Evolutionary conservation across 1,140 invertebrate genomes (phyloP), one percentile per base, ranked within the genome.

Genomic region (Pararge aegeria): DNA sequence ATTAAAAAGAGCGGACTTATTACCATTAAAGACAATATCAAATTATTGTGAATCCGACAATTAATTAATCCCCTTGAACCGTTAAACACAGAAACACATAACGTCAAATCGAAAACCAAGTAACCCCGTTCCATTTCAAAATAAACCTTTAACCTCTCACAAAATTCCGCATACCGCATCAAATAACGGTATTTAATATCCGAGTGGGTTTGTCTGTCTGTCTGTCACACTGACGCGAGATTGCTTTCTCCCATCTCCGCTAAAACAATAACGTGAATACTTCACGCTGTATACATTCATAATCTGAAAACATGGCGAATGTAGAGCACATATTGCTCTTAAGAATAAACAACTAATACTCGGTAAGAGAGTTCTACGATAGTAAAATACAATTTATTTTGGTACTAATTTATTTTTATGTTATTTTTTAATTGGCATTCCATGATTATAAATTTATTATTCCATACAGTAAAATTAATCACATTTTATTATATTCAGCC

Each of bases 151-250:
- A 53, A 42, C 59, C 59, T 54, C 53, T 40, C 29, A 50, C 51
- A 55, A 16, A 61, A 54, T 42, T 29, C 40, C 40, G 40, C 52
- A 55, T 42, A 30, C 20, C 51, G 12, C 30, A 56, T 49, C 42
- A 56, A 48, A 55, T 61, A 61, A 50, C 59, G 59, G 59, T 55
- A 61, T 61, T 61, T 61, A 61, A 61, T 61, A 61, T 55, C 46
- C 42, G 6, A 49, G 46, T 27, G 20, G 24, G 34, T 19, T 15
- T 61, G 59, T 61, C 59, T 61, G 69, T 71, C 69, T 65, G 70
- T 76, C 66, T 67, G 78, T 75, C 71, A 70, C 38, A 13, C 9
- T 65, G 74, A 73, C 73, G 68, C 48, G 65, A 68, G 64, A 83
- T 80, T 82, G 75, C 70, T 63, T 73, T 76, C 60, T 61, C 68